Evolutionary conservation across 2,888 invertebrate genomes (phyloP).

Genomic region (Barypeithes pellucidus): DNA sequence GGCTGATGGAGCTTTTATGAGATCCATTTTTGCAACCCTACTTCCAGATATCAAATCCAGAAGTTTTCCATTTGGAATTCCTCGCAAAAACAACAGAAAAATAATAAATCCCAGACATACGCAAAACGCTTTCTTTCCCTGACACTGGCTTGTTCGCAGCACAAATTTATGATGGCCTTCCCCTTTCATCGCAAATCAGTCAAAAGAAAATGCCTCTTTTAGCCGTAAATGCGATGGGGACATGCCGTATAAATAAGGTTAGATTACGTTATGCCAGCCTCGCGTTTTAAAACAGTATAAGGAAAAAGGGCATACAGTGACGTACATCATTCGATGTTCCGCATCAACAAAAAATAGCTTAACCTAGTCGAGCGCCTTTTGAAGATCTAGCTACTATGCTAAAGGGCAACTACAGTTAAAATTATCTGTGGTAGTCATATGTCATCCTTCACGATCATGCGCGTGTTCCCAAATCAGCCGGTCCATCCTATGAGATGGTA

Average conservation of each 20-base stretch:
- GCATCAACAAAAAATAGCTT: background rate
- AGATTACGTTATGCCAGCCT: slow-evolving; percentile 39
- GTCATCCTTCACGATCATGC: too few relatives aligned
- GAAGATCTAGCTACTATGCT: too few relatives aligned
- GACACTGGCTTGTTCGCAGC: slow-evolving; percentile 45
- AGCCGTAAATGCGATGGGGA: slow-evolving; percentile 45
- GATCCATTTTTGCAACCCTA: slow-evolving; percentile 5
- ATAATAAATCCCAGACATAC: slow-evolving; percentile 48
- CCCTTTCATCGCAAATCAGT: slow-evolving; percentile 52
- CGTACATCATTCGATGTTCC: background rate
- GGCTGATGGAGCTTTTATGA: too few relatives aligned
- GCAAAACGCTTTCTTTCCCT: slow-evolving; percentile 43
- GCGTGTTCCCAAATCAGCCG: too few relatives aligned
- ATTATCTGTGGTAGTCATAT: too few relatives aligned
- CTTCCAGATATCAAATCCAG: slow-evolving; percentile 22
- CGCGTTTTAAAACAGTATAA: slow-evolving; percentile 33
- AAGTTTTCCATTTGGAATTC: slow-evolving; percentile 21
- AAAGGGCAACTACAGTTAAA: too few relatives aligned
- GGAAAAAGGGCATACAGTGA: slow-evolving; percentile 21
- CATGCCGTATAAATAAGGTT: slow-evolving; percentile 47
- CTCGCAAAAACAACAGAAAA: slow-evolving; percentile 38
- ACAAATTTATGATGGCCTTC: slow-evolving; percentile 46
- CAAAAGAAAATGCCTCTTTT: slow-evolving; percentile 49
- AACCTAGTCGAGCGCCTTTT: too few relatives aligned
- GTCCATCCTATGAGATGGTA: too few relatives aligned